Conservation (phyloP, 2,888 invertebrate species). For the Pseudeuparius sepicola region DNA sequence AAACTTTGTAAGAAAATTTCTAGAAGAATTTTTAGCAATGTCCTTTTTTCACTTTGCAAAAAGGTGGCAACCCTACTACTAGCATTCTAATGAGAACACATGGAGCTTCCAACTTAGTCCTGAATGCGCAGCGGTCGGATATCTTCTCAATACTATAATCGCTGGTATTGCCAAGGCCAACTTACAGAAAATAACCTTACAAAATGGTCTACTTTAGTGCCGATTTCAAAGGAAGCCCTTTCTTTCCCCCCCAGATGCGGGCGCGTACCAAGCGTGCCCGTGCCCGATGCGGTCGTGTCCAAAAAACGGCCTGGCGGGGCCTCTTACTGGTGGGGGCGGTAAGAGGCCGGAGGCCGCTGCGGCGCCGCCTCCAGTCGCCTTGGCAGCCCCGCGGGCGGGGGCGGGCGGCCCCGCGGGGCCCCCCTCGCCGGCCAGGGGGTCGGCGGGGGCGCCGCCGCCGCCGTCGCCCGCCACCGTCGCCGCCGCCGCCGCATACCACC, state of each 20-base stretch:
- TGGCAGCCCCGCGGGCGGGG: conserved; percentile 43
- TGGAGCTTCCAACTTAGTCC: too few relatives aligned
- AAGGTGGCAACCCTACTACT: too few relatives aligned
- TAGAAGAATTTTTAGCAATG: too few relatives aligned
- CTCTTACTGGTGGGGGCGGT: conserved; percentile 95
- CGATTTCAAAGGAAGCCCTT: conserved; percentile 17
- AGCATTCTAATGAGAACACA: too few relatives aligned
- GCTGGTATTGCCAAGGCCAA: too few relatives aligned
- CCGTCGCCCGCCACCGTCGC: conserved; percentile 45
- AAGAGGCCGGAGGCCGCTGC: conserved; percentile 47
- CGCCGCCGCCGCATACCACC: conserved; percentile 41
- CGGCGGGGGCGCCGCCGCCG: conserved; percentile 54
- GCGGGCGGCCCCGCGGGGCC: conserved; percentile 48
- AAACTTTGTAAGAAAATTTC: too few relatives aligned
- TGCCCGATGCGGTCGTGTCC: conserved; percentile 91
- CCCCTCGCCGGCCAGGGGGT: conserved; percentile 59
- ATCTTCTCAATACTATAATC: too few relatives aligned
- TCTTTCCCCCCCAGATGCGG: conserved; percentile 14
- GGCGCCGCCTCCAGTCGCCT: conserved; percentile 41
- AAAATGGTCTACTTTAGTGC: too few relatives aligned
- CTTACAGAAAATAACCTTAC: too few relatives aligned
- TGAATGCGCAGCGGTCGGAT: too few relatives aligned
- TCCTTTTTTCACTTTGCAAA: too few relatives aligned
- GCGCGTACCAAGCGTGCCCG: conserved; percentile 65
- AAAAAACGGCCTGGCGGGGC: conserved; percentile 98